Evolutionary conservation across 2,797 vertebrate genomes (phyloP).

Genomic region (Neomorphus geoffroyi): DNA sequence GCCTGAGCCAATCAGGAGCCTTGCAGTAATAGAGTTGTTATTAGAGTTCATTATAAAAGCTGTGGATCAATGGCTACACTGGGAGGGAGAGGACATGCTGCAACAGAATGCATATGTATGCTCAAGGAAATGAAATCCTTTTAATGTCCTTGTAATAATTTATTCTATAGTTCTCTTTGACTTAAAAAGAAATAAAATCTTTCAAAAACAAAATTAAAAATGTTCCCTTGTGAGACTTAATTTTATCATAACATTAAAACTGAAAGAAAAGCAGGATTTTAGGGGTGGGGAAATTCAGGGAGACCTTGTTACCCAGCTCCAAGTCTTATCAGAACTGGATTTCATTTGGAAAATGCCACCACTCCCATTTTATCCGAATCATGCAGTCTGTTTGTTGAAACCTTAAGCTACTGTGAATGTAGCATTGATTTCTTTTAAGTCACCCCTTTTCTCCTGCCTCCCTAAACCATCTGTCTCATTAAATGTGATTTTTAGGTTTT

Average conservation of each 20-base stretch:
- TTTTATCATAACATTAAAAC: not conserved
- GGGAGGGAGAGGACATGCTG: slow-evolving; percentile 83
- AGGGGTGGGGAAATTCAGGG: not conserved
- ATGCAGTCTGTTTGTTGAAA: not conserved
- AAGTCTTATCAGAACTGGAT: not conserved
- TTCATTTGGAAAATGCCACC: not conserved
- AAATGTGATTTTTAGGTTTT: not conserved
- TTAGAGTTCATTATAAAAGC: slow-evolving; percentile 91
- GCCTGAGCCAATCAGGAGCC: slow-evolving; percentile 77
- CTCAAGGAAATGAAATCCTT: slow-evolving; percentile 78
- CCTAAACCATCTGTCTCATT: not conserved
- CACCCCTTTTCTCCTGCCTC: not conserved
- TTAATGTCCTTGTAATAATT: slow-evolving; percentile 70
- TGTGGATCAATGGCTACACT: slow-evolving; percentile 88
- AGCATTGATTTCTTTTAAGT: not conserved
- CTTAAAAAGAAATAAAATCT: not conserved
- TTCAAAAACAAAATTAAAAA: slow-evolving; percentile 12
- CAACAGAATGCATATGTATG: slow-evolving; percentile 75
- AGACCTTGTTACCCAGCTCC: not conserved
- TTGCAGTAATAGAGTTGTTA: slow-evolving; percentile 91
- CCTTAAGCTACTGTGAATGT: not conserved
- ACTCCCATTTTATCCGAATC: not conserved
- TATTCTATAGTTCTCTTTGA: slow-evolving; percentile 54
- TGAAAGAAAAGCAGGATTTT: not conserved
- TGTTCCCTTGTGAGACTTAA: not conserved